Base-by-base conservation (phyloP, 2,888 invertebrate species). In the Rhingia rostrata region DNA sequence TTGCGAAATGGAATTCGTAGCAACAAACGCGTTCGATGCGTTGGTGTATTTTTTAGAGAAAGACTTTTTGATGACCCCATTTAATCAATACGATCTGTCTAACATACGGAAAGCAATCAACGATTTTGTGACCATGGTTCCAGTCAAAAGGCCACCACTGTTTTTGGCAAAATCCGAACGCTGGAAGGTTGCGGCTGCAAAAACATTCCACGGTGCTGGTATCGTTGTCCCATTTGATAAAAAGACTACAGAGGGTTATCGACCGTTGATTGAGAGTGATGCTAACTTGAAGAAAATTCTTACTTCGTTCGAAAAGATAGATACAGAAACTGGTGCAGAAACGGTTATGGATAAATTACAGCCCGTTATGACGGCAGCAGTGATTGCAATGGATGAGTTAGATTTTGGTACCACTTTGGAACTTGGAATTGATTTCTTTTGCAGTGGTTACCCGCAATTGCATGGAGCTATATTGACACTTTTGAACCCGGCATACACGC, bases 341-440 rank as follows among this genome's bases (percentile, higher is more conserved):
- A 92, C 92, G 60, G 91, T 94, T 37, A 92, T 96, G 79, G 94
- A 95, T 30, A 94, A 95, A 35, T 90, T 98, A 4, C 96, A 97
- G 88, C 96, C 97, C 73, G 92, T 97, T 1, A 94, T 97, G 80
- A 97, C 96, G 4, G 94, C 95, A 72, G 95, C 91, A 0, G 89
- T 87, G 32, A 90, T 89, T 78, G 99, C 98, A 0, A 95, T 96
- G 73, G 99, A 99, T 89, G 99, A 99, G 90, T 96, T 96, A 89
- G 98, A 99, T 90, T 98, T 97, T 92, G 99, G 98, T 0, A 97
- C 97, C 67, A 96, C 97, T 0, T 91, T 99, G 2, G 98, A 99
- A 91, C 92, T 97, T 43, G 98, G 97, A 0, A 94, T 97, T 86
- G 95, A 97, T 90, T 92, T 99, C 58, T 97, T 98, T 89, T 94